Conservation (phyloP, 2,888 invertebrate species). For the Drosophila histrio region DNA sequence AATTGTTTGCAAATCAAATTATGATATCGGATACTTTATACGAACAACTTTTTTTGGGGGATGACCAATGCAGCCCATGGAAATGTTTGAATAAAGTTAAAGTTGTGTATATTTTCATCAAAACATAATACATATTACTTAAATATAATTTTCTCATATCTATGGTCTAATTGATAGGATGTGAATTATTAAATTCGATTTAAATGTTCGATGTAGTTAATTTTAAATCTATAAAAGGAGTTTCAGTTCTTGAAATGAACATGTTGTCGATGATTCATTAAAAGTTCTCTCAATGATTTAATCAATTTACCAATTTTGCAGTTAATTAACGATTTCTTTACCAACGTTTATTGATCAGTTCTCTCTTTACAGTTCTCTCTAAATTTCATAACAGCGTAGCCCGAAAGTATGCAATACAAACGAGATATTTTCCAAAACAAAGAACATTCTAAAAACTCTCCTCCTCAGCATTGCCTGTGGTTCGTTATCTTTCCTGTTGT, state of each 20-base stretch:
- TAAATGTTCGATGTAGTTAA: too few relatives aligned
- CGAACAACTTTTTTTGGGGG: not conserved
- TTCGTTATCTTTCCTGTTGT: slow-evolving; percentile 4
- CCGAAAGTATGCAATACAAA: slow-evolving; percentile 27
- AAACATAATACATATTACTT: not conserved
- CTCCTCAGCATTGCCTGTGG: slow-evolving; percentile 18
- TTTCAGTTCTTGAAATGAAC: too few relatives aligned
- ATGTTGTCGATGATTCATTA: too few relatives aligned
- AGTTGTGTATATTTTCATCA: not conserved
- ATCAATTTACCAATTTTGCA: not conserved
- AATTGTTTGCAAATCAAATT: slow-evolving; percentile 59
- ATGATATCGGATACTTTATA: slow-evolving; percentile 59
- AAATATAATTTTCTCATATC: not conserved
- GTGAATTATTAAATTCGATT: too few relatives aligned
- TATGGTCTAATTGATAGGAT: too few relatives aligned
- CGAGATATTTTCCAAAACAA: slow-evolving; percentile 14
- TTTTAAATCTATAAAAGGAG: too few relatives aligned
- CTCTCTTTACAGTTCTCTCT: not conserved
- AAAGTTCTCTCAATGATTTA: too few relatives aligned
- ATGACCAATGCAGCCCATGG: not conserved
- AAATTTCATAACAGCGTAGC: not conserved
- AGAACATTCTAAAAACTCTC: slow-evolving; percentile 16
- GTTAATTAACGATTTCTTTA: not conserved
- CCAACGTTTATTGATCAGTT: not conserved
- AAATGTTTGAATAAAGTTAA: not conserved